These are phyloP conservation scores for Aspiorhynchus laticeps DNA, from an alignment of 2,113 vertebrate species.

Conservation along the genomic window DNA sequence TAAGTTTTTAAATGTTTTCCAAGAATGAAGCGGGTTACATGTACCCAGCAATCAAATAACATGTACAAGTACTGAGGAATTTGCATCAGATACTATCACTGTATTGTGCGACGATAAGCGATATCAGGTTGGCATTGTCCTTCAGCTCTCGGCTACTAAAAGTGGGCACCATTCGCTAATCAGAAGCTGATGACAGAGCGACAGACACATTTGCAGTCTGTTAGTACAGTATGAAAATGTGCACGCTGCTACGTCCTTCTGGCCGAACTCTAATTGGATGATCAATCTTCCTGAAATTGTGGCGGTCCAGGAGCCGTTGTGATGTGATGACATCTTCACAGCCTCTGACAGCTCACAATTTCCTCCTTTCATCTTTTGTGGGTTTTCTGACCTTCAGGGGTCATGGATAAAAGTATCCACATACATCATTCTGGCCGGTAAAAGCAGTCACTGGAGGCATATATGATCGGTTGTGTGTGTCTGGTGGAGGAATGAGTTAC, in stretches of 20 bases:
- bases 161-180: conserved; percentile 21
- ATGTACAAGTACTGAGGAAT: neutral
- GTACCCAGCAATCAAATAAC: neutral
- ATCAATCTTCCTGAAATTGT: conserved; percentile 73
- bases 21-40: neutral
- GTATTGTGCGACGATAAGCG: neutral
- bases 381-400: conserved; percentile 62
- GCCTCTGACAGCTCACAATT: conserved; percentile 62
- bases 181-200: conserved; percentile 50
- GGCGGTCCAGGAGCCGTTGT: conserved; percentile 46
- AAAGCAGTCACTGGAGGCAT: conserved; percentile 55
- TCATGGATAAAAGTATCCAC: conserved; percentile 63
- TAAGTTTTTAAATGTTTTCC: neutral
- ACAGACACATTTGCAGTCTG: conserved; percentile 64
- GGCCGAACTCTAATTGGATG: conserved; percentile 70
- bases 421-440: conserved; percentile 56
- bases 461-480: conserved; percentile 37
- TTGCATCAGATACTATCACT: neutral
- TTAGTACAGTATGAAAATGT: conserved; percentile 63
- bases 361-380: conserved; percentile 53
- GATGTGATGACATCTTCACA: conserved; percentile 49
- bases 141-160: conserved; percentile 17
- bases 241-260: conserved; percentile 42
- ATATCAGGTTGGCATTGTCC: neutral
- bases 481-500: neutral